A percentile compares a stretch with the other conserved stretches of the same genome.
phyloP scores from a whole-genome alignment of 2,888 invertebrate genomes.

The Orthosia incerta region DNA sequence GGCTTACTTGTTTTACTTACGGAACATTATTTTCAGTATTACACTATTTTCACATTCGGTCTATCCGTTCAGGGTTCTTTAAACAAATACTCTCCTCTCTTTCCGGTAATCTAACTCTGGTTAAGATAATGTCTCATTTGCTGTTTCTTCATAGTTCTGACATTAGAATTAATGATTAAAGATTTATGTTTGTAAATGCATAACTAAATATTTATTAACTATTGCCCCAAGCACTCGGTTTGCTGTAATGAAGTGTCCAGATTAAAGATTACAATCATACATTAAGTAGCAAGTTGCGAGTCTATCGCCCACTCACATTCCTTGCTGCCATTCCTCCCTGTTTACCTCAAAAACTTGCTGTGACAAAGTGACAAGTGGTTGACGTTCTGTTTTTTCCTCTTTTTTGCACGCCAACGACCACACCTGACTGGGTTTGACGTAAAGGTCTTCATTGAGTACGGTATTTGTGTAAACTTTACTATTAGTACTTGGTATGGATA shows the following conservation, averaged over 20 bases:
- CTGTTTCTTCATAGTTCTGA: background rate
- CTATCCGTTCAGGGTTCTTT: background rate
- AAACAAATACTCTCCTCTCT: background rate
- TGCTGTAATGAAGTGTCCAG: constrained; percentile 27
- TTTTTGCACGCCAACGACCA: constrained; percentile 1
- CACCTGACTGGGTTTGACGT: constrained; percentile 21
- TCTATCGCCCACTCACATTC: constrained; percentile 46
- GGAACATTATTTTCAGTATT: background rate
- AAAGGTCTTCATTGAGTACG: constrained; percentile 22
- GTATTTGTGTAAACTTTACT: background rate
- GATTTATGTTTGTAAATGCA: background rate
- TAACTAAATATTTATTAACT: constrained; percentile 12
- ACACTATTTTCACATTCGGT: background rate
- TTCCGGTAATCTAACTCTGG: background rate
- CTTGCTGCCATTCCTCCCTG: constrained; percentile 18
- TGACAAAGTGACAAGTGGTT: constrained; percentile 31
- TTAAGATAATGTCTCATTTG: background rate
- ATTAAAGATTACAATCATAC: constrained; percentile 51
- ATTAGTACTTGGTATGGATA: background rate
- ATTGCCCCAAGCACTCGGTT: background rate
- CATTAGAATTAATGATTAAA: background rate
- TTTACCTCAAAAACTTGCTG: constrained; percentile 32
- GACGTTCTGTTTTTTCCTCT: constrained; percentile 15
- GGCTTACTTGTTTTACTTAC: constrained; percentile 11
- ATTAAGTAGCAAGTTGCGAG: constrained; percentile 36